These are phyloP conservation scores for Cuculus canorus DNA, from an alignment of 2,797 vertebrate species.

Conservation along the genomic window DNA sequence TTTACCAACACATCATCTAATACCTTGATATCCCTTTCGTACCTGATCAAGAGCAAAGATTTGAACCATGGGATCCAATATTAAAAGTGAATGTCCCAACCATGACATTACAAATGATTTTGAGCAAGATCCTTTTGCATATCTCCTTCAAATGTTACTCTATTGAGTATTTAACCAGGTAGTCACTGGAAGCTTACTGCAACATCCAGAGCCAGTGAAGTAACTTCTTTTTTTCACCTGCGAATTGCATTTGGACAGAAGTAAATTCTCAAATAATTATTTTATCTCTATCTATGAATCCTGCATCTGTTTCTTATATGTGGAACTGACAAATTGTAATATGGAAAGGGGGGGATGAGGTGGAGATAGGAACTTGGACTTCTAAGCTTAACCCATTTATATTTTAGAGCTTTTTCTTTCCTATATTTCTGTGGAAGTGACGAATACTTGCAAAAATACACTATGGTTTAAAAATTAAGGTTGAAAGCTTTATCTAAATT, in stretches of 20 bases:
- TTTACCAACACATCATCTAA: not conserved
- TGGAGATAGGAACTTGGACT: not conserved
- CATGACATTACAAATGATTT: fast-evolving
- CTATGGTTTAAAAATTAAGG: not conserved
- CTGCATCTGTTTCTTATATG: not conserved
- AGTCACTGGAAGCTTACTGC: not conserved
- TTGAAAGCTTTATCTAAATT: not conserved
- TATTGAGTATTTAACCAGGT: not conserved
- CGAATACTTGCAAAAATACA: not conserved
- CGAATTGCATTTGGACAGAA: not conserved
- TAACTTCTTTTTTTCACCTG: not conserved
- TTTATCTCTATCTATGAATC: not conserved
- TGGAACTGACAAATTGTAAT: not conserved
- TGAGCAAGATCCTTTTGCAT: not conserved
- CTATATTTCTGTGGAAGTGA: not conserved
- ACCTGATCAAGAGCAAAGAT: not conserved
- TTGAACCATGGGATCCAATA: not conserved
- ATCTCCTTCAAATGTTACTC: not conserved
- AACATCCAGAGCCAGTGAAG: not conserved
- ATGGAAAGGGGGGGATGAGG: not conserved
- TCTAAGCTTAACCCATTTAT: not conserved
- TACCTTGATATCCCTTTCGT: not conserved
- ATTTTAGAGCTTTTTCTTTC: not conserved
- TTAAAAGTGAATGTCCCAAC: not conserved
- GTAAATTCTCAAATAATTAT: not conserved